Evolutionary conservation across 2,113 vertebrate genomes (phyloP), one percentile per base, ranked within the genome.

Genomic region (Patagioenas fasciata): DNA sequence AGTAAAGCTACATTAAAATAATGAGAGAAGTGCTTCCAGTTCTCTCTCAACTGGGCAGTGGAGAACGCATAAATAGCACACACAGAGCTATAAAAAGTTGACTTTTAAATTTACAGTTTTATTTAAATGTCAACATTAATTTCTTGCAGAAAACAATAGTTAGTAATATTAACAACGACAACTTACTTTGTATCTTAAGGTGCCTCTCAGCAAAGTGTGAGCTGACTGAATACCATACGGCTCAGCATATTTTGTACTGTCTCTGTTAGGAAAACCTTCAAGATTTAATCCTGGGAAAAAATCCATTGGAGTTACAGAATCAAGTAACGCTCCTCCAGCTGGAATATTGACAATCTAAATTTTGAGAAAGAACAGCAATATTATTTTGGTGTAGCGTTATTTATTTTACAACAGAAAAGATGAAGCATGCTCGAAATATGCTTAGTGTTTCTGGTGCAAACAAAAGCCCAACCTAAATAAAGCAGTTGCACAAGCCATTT

Each of bases 221-320:
- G 98, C 99, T 20, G 98, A 98, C 69, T 99, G 97, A 93, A 99
- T 99, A 70, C 98, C 99, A 25, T 99, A 99, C 0, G 97, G 88
- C 75, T 99, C 98, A 5, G 98, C 98, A 8, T 99, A 99, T 80
- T 98, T 99, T 17, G 98, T 99, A 91, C 99, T 99, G 97, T 99
- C 99, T 29, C 99, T 98, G 97, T 99, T 99, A 38, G 99, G 99
- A 91, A 99, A 99, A 36, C 98, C 99, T 97, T 99, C 99, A 44
- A 99, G 96, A 89, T 98, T 99, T 82, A 99, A 98, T 54, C 99
- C 99, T 5, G 99, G 99, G 78, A 99, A 98, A 95, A 99, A 99
- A 82, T 99, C 98, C 99, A 99, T 98, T 1, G 98, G 80, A 10
- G 80, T 85, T 25, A 98, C 97, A 15, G 98, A 97, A 47, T 99